phyloP scores from a whole-genome alignment of 2,113 vertebrate species.

The Bubo scandiacus region DNA sequence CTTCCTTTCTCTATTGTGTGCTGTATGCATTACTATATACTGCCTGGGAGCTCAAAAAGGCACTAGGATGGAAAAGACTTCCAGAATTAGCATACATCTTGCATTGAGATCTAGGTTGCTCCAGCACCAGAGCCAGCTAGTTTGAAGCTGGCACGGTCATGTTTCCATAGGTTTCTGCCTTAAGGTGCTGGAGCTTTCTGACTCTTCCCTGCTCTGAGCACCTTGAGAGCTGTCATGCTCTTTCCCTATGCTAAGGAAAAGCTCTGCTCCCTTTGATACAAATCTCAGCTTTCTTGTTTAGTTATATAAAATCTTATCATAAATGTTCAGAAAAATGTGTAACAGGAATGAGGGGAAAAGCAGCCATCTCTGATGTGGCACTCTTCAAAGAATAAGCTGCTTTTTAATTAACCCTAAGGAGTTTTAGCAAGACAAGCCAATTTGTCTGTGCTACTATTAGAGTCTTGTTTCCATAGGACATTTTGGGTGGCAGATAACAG shows the following conservation, averaged over 20 bases:
- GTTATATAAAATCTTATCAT: neutral
- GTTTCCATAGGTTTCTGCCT: neutral
- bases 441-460: neutral
- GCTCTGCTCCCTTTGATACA: neutral
- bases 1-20: neutral
- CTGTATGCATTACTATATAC: accelerated
- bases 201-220: neutral
- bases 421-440: slow-evolving; percentile 7
- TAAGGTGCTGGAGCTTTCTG: neutral
- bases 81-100: neutral
- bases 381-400: neutral
- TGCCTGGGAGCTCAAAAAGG: neutral
- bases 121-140: neutral
- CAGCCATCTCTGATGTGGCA: neutral
- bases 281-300: neutral
- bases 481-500: slow-evolving; percentile 5
- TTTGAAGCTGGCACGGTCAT: accelerated
- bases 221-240: neutral
- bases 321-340: neutral
- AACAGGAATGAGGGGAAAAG: neutral
- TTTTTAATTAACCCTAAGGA: slow-evolving; percentile 62
- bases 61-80: neutral
- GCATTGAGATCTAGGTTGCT: neutral
- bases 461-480: neutral
- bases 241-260: neutral